Evolutionary conservation across 2,888 invertebrate species (phyloP), one percentile per base, ranked within the genome.

Genomic region (Ophraella communa): DNA sequence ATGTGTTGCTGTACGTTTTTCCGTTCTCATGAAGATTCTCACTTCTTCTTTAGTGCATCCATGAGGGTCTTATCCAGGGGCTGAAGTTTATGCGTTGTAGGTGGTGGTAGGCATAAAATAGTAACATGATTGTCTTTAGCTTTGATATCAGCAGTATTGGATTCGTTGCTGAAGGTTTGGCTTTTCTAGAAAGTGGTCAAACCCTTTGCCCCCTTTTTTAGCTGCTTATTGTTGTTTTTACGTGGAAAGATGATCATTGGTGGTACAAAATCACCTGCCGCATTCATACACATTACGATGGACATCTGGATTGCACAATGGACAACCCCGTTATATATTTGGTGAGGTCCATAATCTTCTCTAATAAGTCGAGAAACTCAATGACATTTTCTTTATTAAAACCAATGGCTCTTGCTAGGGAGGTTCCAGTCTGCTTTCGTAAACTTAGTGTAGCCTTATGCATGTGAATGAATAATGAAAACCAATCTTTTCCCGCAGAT

Each of bases 401-500:
- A 49, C 53, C 63, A 17, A 60, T 20, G 33, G n/a, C n/a, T n/a
- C n/a, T n/a, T n/a, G n/a, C n/a, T n/a, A n/a, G n/a, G n/a, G n/a
- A n/a, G n/a, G n/a, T n/a, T n/a, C n/a, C n/a, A n/a, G n/a, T n/a
- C n/a, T n/a, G n/a, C n/a, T n/a, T n/a, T n/a, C n/a, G n/a, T n/a
- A n/a, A n/a, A 58, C 61, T 64, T 14, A 65, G 33, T 17, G 47
- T 52, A 54, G 56, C 30, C 42, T 66, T 47, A 53, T 64, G 64
- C 23, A 61, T 61, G 7, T 68, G 64, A 47, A 66, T 45, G 51
- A 68, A 66, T 20, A 24, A 23, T 18, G 23, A 61, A 39, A 64
- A 30, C 64, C 68, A 68, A 24, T 69, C 62, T 62, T 69, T 67
- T 65, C 69, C 62, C 33, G 67, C 65, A 44, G 56, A 52, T 53